Evolutionary conservation across 37 sponge, comb jelly and placozoan genomes (phyloP), one percentile per base, ranked within the genome.

Genomic region (Dysidea cf. avara): DNA sequence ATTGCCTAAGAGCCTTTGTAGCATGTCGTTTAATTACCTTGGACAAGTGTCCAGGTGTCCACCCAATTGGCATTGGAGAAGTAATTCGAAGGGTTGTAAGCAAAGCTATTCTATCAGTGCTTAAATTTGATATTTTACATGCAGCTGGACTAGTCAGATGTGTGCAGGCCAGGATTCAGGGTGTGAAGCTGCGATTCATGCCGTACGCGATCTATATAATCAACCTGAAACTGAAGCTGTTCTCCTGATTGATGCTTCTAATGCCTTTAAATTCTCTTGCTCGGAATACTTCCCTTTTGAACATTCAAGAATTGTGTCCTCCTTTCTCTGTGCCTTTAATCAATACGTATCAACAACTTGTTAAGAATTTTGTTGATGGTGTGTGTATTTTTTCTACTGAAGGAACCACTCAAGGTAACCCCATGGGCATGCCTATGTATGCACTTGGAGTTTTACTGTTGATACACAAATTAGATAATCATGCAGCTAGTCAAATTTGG

Each of bases 391-490:
- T 60, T 9, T 80, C 81, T 36, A 24, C 26, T 31, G 81, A 78
- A 55, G 79, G 78, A n/a, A 66, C 63, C 21, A 74, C 75, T 0
- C 75, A 74, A 48, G 75, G 75, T n/a, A 68, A 68, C 34, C 79
- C 79, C 16, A 46, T 78, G 29, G 61, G 69, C 25, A 78, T 78
- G 65, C 28, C 81, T 21, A 71, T 80, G 65, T 80, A 62, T 52
- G 66, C 72, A 3, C 29, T 80, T 17, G 64, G 31, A 33, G 60
- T 62, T 2, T 25, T 74, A 25, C 63, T 62, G 28, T 48, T 74
- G 25, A 74, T 74, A 20, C 32, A 24, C 17, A 24, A 39, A 33
- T 46, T 74, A 3, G 22, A 20, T 29, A 16, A 28, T 13, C 24
- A 26, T 67, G 57, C 33, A 7, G 28, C 21, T 14, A n/a, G 24